phyloP scores from a whole-genome alignment of 2,888 invertebrate genomes.

The Lagria hirta region DNA sequence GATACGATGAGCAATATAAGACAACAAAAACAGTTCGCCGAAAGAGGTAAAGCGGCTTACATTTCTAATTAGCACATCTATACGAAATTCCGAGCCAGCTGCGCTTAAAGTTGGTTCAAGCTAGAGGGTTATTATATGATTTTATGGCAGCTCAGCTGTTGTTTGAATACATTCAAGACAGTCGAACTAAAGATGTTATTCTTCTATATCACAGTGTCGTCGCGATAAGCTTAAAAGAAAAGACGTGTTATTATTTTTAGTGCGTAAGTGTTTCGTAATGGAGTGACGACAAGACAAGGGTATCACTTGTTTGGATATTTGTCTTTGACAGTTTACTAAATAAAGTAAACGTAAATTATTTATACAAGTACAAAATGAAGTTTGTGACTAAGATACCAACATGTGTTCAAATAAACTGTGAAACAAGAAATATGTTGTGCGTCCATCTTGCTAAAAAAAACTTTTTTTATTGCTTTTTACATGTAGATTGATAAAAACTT shows the following conservation, averaged over 20 bases:
- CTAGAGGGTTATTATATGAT: conserved; percentile 40
- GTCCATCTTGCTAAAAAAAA: conserved; percentile 25
- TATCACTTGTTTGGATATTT: conserved; percentile 33
- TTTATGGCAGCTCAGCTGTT: conserved; percentile 44
- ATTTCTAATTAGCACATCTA: conserved; percentile 51
- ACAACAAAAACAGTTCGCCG: conserved; percentile 43
- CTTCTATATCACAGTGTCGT: conserved; percentile 39
- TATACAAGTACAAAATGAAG: conserved; percentile 33
- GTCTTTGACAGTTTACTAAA: conserved; percentile 37
- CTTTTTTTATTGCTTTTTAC: conserved; percentile 19
- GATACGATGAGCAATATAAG: conserved; percentile 39
- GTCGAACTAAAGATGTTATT: conserved; percentile 33
- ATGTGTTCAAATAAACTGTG: conserved; percentile 36
- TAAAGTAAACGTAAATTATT: conserved; percentile 31
- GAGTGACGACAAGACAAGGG: conserved; percentile 30
- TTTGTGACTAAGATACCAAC: conserved; percentile 27
- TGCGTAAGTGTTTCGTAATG: conserved; percentile 23
- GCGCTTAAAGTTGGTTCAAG: conserved; percentile 32
- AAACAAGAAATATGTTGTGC: conserved; percentile 34
- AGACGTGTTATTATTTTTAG: conserved; percentile 35
- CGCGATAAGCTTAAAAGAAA: conserved; percentile 45
- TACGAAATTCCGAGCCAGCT: conserved; percentile 53
- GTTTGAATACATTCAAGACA: conserved; percentile 30
- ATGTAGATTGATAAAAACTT: conserved; percentile 23
- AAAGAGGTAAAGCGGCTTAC: conserved; percentile 47